Percentiles rank a stretch among this genome's conserved stretches.
Conservation (phyloP, 2,113 vertebrate genomes). For the Mirza zaza region DNA sequence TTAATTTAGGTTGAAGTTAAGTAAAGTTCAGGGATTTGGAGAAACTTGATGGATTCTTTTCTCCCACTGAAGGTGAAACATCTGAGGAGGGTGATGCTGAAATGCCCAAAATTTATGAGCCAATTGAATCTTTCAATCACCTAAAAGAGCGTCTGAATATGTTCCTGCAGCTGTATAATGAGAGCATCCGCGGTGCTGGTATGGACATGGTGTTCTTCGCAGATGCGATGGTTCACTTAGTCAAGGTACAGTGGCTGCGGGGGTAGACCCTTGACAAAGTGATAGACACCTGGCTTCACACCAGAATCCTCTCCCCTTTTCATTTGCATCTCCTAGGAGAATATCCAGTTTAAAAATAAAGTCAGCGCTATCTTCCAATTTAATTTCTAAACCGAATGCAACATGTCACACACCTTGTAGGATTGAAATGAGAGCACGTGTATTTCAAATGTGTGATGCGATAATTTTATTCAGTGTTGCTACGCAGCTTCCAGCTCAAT, state of each 20-base stretch:
- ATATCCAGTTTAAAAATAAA: slow-evolving; percentile 28
- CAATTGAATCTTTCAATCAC: slow-evolving; percentile 88
- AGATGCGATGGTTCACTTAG: slow-evolving; percentile 94
- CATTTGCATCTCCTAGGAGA: slow-evolving; percentile 32
- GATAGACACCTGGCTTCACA: not conserved
- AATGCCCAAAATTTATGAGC: slow-evolving; percentile 94
- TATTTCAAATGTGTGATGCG: slow-evolving; percentile 30
- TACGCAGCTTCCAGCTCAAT: not conserved
- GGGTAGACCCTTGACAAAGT: not conserved
- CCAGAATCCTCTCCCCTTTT: not conserved
- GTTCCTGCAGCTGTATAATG: slow-evolving; percentile 92
- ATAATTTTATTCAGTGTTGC: slow-evolving; percentile 61
- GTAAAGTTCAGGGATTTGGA: not conserved
- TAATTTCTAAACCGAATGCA: slow-evolving; percentile 39
- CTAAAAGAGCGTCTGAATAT: slow-evolving; percentile 89
- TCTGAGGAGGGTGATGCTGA: slow-evolving; percentile 87
- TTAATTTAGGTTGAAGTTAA: not conserved
- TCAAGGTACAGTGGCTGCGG: slow-evolving; percentile 88
- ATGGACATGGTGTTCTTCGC: slow-evolving; percentile 97
- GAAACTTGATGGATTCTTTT: not conserved
- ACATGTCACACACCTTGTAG: slow-evolving; percentile 32
- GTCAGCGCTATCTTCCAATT: not conserved
- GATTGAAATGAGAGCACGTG: slow-evolving; percentile 32
- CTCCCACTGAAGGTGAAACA: slow-evolving; percentile 87
- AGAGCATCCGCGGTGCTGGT: slow-evolving; percentile 89